phyloP scores from a whole-genome alignment of 2,113 vertebrate species.

The Dermatemys mawii region DNA sequence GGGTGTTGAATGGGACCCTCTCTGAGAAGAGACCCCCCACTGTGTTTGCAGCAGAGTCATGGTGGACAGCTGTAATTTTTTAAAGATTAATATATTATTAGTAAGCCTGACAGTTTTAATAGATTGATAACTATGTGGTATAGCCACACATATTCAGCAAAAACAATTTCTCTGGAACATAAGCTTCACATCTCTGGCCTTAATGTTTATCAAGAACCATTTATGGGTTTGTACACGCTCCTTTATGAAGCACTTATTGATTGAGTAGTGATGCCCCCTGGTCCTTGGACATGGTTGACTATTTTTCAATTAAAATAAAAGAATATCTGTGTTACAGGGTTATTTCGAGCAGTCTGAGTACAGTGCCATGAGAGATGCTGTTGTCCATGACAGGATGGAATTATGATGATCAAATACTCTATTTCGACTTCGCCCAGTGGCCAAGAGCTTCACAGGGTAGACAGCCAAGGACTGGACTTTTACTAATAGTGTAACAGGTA shows the following conservation, averaged over 20 bases:
- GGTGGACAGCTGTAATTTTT: neutral
- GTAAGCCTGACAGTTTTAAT: neutral
- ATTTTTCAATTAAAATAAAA: conserved; percentile 60
- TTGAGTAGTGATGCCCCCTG: neutral
- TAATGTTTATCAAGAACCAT: conserved; percentile 1
- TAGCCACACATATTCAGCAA: neutral
- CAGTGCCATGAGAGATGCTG: conserved; percentile 72
- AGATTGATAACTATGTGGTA: neutral
- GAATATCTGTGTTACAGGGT: conserved; percentile 70
- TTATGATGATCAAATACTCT: conserved; percentile 73
- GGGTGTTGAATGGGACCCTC: neutral
- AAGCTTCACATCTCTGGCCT: neutral
- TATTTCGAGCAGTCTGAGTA: conserved; percentile 49
- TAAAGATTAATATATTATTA: neutral
- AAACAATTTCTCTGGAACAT: neutral
- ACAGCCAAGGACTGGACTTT: conserved; percentile 62
- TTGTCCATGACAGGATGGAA: conserved; percentile 65
- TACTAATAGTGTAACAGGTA: conserved; percentile 76
- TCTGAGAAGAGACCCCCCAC: neutral
- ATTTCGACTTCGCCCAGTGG: conserved; percentile 72
- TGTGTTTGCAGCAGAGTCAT: neutral
- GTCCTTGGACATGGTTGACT: neutral
- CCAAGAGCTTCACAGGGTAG: conserved; percentile 60
- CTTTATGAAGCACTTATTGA: conserved; percentile 24
- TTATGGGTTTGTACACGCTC: neutral